Base-by-base conservation (phyloP, 2,888 invertebrate species). In the Orthosia incerta region DNA sequence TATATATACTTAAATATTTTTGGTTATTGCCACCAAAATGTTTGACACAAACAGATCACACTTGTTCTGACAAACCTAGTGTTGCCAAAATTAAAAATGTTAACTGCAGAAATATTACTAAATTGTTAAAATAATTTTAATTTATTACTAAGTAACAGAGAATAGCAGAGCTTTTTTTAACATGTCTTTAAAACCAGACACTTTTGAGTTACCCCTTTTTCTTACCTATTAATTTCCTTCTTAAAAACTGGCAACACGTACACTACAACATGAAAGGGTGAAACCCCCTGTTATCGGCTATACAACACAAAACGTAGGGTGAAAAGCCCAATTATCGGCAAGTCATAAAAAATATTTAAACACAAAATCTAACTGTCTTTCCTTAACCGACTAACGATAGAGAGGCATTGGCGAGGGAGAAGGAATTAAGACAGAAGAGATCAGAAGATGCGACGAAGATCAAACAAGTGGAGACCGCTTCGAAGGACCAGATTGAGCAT, bases 401-500 rank as follows among this genome's bases (percentile, higher is more conserved):
- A 94, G 96, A 96, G 91, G 96, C 96, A 84, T 88, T 96, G 90
- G 94, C 91, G 87, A 92, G 96, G 85, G 96, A 96, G 89, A 94
- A 91, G 80, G 93, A 93, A 26, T 86, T 95, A 64, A 86, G 95
- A 63, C 94, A 94, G 89, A 94, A 91, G 90, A 92, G 94, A 65
- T 90, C 93, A 16, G 96, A 96, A 53, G 95, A 96, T 57, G 91
- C 92, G 0, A 86, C 93, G 31, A 95, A 92, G 85, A 87, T 95
- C 26, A 95, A 94, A 74, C 93, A 96, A 74, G 88, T 92, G 59
- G 97, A 97, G 82, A 95, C 96, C 57, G 95, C 96, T 45, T 93
- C 96, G 3, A 96, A 95, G 87, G 96, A 96, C 26, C 96, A 97
- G 72, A 94, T 97, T 13, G 97, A 97, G 63, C 97, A 97, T 89